These are phyloP conservation scores for Neria commutata DNA, from an alignment of 2,888 invertebrate species.

Conservation along the genomic window DNA sequence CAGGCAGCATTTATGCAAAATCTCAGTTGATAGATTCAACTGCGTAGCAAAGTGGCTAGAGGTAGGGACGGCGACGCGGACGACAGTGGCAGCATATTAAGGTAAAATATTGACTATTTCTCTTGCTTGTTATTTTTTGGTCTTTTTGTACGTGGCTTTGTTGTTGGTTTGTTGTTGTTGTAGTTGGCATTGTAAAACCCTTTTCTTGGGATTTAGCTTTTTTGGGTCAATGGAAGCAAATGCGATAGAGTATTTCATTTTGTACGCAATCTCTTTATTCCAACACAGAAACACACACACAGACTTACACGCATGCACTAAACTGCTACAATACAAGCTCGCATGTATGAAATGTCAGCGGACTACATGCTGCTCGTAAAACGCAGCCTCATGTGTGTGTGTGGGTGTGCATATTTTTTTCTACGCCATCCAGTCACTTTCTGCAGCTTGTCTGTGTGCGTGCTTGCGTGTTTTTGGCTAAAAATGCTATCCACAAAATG, in stretches of 20 bases:
- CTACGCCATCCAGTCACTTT: not conserved
- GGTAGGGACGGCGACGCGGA: no score
- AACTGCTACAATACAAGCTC: not conserved
- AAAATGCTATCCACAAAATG: constrained; percentile 3
- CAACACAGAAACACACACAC: not conserved
- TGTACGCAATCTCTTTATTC: constrained; percentile 7
- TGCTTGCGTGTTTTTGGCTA: not conserved
- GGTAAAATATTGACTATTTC: constrained; percentile 19
- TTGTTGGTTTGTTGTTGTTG: no score
- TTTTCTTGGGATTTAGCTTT: not conserved
- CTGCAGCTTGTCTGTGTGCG: not conserved
- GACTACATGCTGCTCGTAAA: no score
- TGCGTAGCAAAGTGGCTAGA: no score
- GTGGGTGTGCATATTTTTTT: not conserved
- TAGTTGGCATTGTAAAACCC: not conserved
- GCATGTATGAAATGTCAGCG: constrained; percentile 14
- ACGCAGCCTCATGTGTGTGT: not conserved
- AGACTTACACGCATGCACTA: not conserved
- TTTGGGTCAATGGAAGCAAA: constrained; percentile 11
- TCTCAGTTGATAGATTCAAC: constrained; percentile 1
- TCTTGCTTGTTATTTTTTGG: not conserved
- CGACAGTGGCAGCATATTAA: constrained; percentile 1
- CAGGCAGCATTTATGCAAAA: constrained; percentile 2
- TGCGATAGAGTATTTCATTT: not conserved
- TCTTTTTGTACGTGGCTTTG: not conserved